These are phyloP conservation scores for Odontophorus gujanensis DNA, from an alignment of 2,113 vertebrate species.

Conservation along the genomic window DNA sequence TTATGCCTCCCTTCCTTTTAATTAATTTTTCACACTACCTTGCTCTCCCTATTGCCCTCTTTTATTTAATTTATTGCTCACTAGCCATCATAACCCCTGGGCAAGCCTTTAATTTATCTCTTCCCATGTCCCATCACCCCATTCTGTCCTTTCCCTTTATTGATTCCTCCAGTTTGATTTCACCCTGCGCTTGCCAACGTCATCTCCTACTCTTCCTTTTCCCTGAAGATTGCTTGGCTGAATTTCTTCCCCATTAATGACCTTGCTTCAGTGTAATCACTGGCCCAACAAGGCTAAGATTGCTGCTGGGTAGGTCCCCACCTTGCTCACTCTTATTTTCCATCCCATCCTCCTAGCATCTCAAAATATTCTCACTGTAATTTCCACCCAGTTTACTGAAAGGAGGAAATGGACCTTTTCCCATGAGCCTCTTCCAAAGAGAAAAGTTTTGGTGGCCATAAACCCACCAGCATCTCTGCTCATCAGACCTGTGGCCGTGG, in stretches of 20 bases:
- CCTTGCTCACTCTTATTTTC: not conserved
- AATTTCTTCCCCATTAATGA: not conserved
- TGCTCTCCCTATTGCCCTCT: conserved; percentile 48
- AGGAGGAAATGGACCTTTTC: not conserved
- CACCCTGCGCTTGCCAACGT: not conserved
- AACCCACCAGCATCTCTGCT: not conserved
- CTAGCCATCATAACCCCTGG: conserved; percentile 58
- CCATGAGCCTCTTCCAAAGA: fast-evolving
- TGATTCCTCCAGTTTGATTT: conserved; percentile 58
- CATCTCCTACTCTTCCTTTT: not conserved
- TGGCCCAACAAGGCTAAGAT: not conserved
- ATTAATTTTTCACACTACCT: conserved; percentile 64
- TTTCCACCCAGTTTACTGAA: not conserved
- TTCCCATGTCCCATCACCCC: not conserved
- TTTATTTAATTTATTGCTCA: conserved; percentile 67
- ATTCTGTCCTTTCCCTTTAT: conserved; percentile 33
- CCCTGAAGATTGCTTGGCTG: not conserved
- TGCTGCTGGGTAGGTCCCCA: not conserved
- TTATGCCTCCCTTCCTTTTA: conserved; percentile 67
- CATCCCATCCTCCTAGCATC: not conserved
- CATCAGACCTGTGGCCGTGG: not conserved
- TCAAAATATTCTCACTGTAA: not conserved
- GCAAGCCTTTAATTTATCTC: conserved; percentile 65
- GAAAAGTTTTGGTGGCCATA: fast-evolving
- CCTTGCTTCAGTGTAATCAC: conserved; percentile 4